phyloP scores from a whole-genome alignment of 2,888 invertebrate genomes.

The Anthophora plumipes region DNA sequence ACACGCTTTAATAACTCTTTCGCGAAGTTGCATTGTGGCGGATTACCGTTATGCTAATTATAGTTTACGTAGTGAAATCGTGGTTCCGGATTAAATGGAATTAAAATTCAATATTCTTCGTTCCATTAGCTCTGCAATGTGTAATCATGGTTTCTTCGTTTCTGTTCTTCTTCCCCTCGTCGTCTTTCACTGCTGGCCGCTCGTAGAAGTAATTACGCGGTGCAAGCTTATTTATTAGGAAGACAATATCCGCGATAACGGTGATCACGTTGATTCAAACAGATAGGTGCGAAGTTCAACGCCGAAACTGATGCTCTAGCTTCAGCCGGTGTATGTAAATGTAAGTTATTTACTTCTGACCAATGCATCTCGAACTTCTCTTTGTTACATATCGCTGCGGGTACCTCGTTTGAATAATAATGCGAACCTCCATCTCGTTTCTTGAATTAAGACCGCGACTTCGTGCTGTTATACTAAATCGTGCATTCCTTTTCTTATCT shows the following conservation, averaged over 20 bases:
- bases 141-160: constrained; percentile 27
- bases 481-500: neutral
- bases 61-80: constrained; percentile 30
- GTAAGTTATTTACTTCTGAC: too few species aligned
- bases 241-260: constrained; percentile 61
- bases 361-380: constrained; percentile 12
- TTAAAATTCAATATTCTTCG: constrained; percentile 56
- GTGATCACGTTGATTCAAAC: constrained; percentile 45
- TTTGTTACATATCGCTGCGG: constrained; percentile 37
- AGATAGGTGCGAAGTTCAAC: constrained; percentile 23
- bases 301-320: constrained; percentile 3
- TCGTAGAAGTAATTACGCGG: constrained; percentile 41
- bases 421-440: constrained; percentile 12
- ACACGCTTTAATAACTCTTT: constrained; percentile 48
- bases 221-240: constrained; percentile 43
- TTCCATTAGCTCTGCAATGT: constrained; percentile 34
- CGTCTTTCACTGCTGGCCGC: neutral
- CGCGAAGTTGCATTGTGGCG: constrained; percentile 28
- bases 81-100: constrained; percentile 44
- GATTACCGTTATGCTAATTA: constrained; percentile 63
- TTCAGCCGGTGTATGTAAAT: constrained; percentile 1
- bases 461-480: constrained; percentile 19
- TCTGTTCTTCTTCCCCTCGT: neutral
- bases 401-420: constrained; percentile 29
- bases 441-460: constrained; percentile 16